phyloP scores from a whole-genome alignment of 2,888 invertebrate genomes.

The Ophion costatus region DNA sequence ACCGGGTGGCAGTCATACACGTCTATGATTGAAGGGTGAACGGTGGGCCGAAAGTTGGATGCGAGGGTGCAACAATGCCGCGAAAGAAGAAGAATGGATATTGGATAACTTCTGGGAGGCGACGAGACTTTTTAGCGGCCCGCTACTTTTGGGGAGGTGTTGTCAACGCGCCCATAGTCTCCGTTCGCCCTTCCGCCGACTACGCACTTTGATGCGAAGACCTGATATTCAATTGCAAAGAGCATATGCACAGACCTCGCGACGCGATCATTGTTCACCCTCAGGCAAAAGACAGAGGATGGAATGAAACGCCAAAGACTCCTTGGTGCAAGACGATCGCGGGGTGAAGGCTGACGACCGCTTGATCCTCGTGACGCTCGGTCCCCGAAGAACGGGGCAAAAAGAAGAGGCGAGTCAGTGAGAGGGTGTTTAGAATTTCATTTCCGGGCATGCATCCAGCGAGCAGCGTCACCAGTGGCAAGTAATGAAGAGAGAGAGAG shows the following conservation, averaged over 20 bases:
- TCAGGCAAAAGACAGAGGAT: constrained; percentile 42
- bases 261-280: constrained; percentile 31
- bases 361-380: constrained; percentile 51
- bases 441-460: constrained; percentile 77
- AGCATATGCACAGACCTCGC: constrained; percentile 27
- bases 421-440: constrained; percentile 81
- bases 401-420: constrained; percentile 68
- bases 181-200: not conserved
- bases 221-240: constrained; percentile 41
- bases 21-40: constrained; percentile 35
- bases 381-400: constrained; percentile 24
- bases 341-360: constrained; percentile 26
- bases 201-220: not conserved
- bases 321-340: constrained; percentile 46
- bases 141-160: constrained; percentile 21
- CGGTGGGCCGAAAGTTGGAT: constrained; percentile 22
- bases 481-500: constrained; percentile 43
- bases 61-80: constrained; percentile 24
- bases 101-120: constrained; percentile 60
- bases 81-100: constrained; percentile 49
- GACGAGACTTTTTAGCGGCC: constrained; percentile 11
- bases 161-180: not conserved
- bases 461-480: constrained; percentile 33
- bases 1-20: constrained; percentile 2
- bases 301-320: constrained; percentile 27